Evolutionary conservation across 2,797 vertebrate genomes (phyloP).

Genomic region (Acrossocheilus fasciatus): DNA sequence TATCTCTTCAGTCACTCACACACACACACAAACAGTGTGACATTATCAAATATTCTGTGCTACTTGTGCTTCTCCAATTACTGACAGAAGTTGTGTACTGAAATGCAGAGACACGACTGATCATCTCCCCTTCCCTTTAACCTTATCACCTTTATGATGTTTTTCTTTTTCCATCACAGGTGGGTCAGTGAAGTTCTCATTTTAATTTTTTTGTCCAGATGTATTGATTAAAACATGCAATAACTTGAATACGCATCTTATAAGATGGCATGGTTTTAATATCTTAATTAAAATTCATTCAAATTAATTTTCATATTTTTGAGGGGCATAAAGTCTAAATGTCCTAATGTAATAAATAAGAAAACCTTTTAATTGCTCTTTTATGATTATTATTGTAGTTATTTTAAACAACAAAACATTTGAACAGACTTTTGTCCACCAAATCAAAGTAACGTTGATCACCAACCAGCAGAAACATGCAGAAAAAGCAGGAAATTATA

Average conservation of each 20-base stretch:
- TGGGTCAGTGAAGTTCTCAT: neutral
- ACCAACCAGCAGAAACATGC: neutral
- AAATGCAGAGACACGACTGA: neutral
- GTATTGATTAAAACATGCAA: neutral
- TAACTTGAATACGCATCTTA: neutral
- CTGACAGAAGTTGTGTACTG: slow-evolving; percentile 2
- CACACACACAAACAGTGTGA: slow-evolving; percentile 47
- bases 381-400: neutral
- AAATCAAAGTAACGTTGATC: neutral
- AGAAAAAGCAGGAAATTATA: neutral
- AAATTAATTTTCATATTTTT: neutral
- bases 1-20: slow-evolving; percentile 64
- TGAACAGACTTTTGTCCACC: neutral
- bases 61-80: slow-evolving; percentile 25
- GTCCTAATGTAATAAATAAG: neutral
- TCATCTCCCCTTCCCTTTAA: neutral
- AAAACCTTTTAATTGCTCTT: neutral
- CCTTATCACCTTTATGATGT: neutral
- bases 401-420: neutral
- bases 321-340: neutral
- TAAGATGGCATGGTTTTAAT: neutral
- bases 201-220: neutral
- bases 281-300: neutral
- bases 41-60: slow-evolving; percentile 42
- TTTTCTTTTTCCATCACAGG: neutral